A percentile compares a stretch with the other conserved stretches of the same genome.
Conservation (phyloP, 2,888 invertebrate genomes). For the Teleiodes luculella region DNA sequence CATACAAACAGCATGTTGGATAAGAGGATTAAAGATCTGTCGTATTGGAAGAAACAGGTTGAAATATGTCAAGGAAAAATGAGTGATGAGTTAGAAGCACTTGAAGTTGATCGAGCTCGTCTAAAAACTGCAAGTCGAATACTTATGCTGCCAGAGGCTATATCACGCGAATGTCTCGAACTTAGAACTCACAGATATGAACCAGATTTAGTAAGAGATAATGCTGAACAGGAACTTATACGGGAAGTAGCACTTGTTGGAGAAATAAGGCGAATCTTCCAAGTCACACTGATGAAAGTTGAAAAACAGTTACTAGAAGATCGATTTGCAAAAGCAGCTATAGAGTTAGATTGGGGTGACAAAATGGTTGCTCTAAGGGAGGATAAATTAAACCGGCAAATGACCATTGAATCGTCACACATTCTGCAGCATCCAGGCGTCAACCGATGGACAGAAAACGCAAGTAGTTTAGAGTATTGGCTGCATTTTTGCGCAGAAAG, state of each 20-base stretch:
- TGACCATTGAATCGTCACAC: slow-evolving; percentile 82
- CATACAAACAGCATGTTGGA: slow-evolving; percentile 57
- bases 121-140: slow-evolving; percentile 83
- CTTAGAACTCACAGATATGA: slow-evolving; percentile 83
- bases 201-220: slow-evolving; percentile 86
- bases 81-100: slow-evolving; percentile 80
- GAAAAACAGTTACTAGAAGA: slow-evolving; percentile 85
- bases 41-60: slow-evolving; percentile 83
- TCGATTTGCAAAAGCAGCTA: slow-evolving; percentile 85
- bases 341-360: slow-evolving; percentile 95
- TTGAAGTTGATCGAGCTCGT: slow-evolving; percentile 81
- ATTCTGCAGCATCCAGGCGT: slow-evolving; percentile 88
- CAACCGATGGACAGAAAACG: slow-evolving; percentile 88
- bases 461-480: slow-evolving; percentile 84
- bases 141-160: slow-evolving; percentile 84
- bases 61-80: slow-evolving; percentile 81
- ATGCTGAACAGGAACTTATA: slow-evolving; percentile 88
- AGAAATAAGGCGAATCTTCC: slow-evolving; percentile 82
- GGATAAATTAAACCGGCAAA: slow-evolving; percentile 82
- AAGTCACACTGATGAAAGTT: slow-evolving; percentile 81
- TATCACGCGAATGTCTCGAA: slow-evolving; percentile 84
- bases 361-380: slow-evolving; percentile 86
- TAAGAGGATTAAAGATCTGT: slow-evolving; percentile 60
- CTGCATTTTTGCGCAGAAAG: slow-evolving; percentile 88
- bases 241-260: slow-evolving; percentile 86